Evolutionary conservation across 2,797 vertebrate species (phyloP), one percentile per base, ranked within the genome.

Genomic region (Lepidocolaptes lacrymiger): DNA sequence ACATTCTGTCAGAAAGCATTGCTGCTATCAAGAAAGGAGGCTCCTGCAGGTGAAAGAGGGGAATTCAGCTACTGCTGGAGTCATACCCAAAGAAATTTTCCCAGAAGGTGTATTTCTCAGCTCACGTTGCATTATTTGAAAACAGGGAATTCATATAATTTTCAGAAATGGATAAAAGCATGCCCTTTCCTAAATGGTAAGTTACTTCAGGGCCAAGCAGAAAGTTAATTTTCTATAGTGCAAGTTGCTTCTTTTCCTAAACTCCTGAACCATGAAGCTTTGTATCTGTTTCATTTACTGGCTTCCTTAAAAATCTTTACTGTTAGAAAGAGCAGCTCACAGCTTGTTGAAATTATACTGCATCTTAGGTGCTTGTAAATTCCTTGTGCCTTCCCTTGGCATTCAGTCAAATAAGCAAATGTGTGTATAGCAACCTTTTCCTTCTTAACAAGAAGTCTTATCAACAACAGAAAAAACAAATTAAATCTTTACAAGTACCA

Each of bases 381-480:
- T 78, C 54, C 43, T 85, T n/a, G 14, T 82, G 27, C 19, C 44
- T 80, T 73, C 51, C 30, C 63, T 75, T 28, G 20, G 74, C 36
- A 37, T 75, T 88, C 8, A 9, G 20, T 86, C 69, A 90, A 94
- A 78, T 36, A 75, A 89, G 15, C 8, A 91, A 78, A 91, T 67
- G 27, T 44, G 32, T 58, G 8, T 73, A 36, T 49, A 86, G 83
- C 48, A 88, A 39, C 9, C 4, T 88, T 62, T 75, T 75, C 24
- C 41, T 72, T 73, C 74, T 81, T 92, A 69, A 72, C 0, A 0
- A 75, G 49, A 78, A 72, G 75, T 75, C 44, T 75, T 72, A 55
- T 24, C 74, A 91, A 78, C n/a, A 88, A 78, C 18, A 78, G 62
- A 75, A 84, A 84, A 93, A 89, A 62, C 52, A 81, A 88, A 81